Evolutionary conservation across 2,113 vertebrate genomes (phyloP), one percentile per base, ranked within the genome.

Genomic region (Tachysurus vachellii): DNA sequence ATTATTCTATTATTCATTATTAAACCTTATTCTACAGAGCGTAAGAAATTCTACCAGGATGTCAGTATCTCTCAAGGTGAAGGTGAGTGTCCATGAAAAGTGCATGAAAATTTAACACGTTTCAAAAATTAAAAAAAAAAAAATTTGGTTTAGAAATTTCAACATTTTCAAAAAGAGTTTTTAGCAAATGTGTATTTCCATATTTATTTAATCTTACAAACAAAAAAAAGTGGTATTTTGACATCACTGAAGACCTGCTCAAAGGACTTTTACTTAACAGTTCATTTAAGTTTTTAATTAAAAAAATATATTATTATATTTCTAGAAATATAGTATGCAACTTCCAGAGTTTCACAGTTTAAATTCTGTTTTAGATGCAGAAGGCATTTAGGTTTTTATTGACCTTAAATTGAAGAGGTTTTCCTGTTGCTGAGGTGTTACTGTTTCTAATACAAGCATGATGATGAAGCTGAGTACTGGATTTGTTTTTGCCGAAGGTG

Each of bases 31-130:
- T 84, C 87, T 83, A 47, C 91, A 99, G 98, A 98, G 91, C 96
- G 96, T 88, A 99, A 95, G 93, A 94, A 94, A 80, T 99, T 99
- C 92, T 99, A 99, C 93, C 93, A 97, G 93, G 96, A 97, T 0
- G 98, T 99, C 91, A 97, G 94, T 91, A 97, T 99, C 94, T 96
- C 97, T 0, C 97, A 98, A 88, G 95, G 96, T 86, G 98, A 99
- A 96, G 96, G 98, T 99, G 92, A 95, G 95, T 87, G 5, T 88
- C 56, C 21, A 81, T 64, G 13, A 70, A 50, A 6, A 44, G 16
- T 82, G 31, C 11, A 64, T 83, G 36, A 36, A 36, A 36, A 36
- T 36, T 36, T 1, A 36, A 36, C 36, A 36, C 1, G 36, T 36
- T 36, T 36, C 36, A 36, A 36, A 36, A 64, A 64, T n/a, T 64